These are phyloP conservation scores for Carollia perspicillata DNA, from an alignment of 2,113 vertebrate species.

Conservation along the genomic window DNA sequence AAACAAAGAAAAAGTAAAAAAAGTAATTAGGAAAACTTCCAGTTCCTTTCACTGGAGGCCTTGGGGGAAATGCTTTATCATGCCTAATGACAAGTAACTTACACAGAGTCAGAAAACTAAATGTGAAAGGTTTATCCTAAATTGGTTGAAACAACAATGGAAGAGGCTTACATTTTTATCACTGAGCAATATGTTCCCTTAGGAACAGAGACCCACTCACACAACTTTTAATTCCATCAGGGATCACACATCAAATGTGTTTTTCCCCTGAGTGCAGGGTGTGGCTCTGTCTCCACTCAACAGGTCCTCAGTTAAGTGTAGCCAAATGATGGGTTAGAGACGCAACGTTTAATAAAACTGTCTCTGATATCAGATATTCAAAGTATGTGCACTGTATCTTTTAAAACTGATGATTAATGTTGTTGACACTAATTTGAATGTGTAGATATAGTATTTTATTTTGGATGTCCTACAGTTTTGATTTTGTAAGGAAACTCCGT, in stretches of 20 bases:
- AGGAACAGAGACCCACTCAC: not conserved
- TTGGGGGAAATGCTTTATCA: slow-evolving; percentile 34
- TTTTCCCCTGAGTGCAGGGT: not conserved
- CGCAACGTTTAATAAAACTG: not conserved
- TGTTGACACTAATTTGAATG: not conserved
- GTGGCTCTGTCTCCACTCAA: not conserved
- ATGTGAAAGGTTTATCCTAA: slow-evolving; percentile 22
- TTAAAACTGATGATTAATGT: slow-evolving; percentile 15
- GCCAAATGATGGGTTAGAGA: not conserved
- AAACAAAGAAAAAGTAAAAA: slow-evolving; percentile 7
- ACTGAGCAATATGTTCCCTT: not conserved
- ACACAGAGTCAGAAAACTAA: not conserved
- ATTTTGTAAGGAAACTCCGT: not conserved
- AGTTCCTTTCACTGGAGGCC: slow-evolving; percentile 8
- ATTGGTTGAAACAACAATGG: slow-evolving; percentile 58
- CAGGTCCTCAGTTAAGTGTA: not conserved
- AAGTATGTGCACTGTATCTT: not conserved
- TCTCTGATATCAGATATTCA: not conserved
- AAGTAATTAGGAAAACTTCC: slow-evolving; percentile 53
- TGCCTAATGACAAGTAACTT: slow-evolving; percentile 44
- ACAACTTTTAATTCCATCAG: slow-evolving; percentile 38
- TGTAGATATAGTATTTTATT: not conserved
- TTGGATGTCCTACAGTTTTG: not conserved
- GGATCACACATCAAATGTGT: not conserved
- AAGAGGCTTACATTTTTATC: slow-evolving; percentile 48